These are phyloP conservation scores for Tiliacea aurago DNA, from an alignment of 2,888 invertebrate species.

Conservation along the genomic window DNA sequence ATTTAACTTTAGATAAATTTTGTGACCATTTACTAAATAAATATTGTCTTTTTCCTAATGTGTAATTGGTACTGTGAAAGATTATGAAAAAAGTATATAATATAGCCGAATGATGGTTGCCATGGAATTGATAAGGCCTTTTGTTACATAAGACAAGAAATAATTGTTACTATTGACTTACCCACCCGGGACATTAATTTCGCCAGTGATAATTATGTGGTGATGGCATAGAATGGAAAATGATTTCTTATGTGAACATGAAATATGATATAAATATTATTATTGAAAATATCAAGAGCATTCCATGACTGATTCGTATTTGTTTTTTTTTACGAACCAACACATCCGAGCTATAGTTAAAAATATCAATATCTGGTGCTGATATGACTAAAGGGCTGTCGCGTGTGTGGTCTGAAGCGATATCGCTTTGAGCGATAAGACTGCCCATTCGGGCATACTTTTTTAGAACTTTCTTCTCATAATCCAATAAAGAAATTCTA, in stretches of 20 bases:
- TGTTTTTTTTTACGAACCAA: background rate
- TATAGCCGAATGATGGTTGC: background rate
- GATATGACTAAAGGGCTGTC: background rate
- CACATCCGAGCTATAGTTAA: background rate
- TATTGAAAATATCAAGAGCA: background rate
- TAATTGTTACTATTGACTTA: background rate
- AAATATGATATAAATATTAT: background rate
- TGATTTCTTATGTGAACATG: background rate
- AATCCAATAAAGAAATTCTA: background rate
- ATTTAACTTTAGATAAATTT: slow-evolving; percentile 33
- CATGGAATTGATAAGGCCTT: background rate
- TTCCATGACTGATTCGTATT: slow-evolving; percentile 1
- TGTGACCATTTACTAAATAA: slow-evolving; percentile 34
- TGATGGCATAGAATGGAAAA: background rate
- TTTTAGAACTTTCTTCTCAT: background rate
- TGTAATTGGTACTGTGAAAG: slow-evolving; percentile 20
- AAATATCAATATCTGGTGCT: background rate
- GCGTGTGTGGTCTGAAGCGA: no score
- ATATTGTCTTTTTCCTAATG: slow-evolving; percentile 10
- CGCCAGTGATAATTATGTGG: background rate
- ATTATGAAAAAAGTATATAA: background rate
- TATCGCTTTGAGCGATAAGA: background rate
- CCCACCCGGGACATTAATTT: background rate
- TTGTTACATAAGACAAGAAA: background rate
- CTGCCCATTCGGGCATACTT: background rate